Base-by-base conservation (phyloP, 2,113 vertebrate species). In the Turdus rufiventris region DNA sequence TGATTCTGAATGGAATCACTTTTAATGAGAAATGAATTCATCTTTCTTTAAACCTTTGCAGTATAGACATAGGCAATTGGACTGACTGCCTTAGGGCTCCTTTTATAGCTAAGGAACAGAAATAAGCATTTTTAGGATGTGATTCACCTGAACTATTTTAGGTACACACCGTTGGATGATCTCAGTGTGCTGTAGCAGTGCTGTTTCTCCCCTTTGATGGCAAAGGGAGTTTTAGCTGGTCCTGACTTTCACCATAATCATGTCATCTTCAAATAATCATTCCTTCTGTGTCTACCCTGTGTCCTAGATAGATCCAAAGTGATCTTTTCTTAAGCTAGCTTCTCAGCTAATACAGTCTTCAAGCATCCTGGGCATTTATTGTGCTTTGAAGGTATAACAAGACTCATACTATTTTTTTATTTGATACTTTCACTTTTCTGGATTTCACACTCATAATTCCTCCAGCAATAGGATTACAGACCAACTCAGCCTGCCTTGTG, bases 81-180 rank as follows among this genome's bases (percentile, higher is more conserved):
- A 79, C 61, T 9, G 33, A 23, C 43, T 79, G 81, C 66, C 40
- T 93, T 40, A 31, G 24, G 31, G 58, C 78, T 93, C 85, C 36
- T 94, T 89, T 68, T 75, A 68, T 72, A 91, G 84, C 50, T 71
- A 61, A 72, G 75, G 65, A 72, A 40, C 36, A 72, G 66, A 82
- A 96, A 61, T 61, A 36, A 56, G 66, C 62, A 61, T 91, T 91
- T 96, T 85, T 68, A 76, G 85, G 78, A 53, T 67, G 81, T 79
- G 78, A 89, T 94, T 96, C 81, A 85, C 87, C 93, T 93, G 88
- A 53, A 28, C 80, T 93, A 24, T 91, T 93, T 75, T 78, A 68
- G 78, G 42, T 57, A 8, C 48, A 5, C 25, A 2, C 48, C 15
- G 4, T 45, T 87, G 50, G 53, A 75, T 82, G 85, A 85, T 70